phyloP scores from a whole-genome alignment of 2,113 vertebrate genomes.

The Coptodon rendalli region DNA sequence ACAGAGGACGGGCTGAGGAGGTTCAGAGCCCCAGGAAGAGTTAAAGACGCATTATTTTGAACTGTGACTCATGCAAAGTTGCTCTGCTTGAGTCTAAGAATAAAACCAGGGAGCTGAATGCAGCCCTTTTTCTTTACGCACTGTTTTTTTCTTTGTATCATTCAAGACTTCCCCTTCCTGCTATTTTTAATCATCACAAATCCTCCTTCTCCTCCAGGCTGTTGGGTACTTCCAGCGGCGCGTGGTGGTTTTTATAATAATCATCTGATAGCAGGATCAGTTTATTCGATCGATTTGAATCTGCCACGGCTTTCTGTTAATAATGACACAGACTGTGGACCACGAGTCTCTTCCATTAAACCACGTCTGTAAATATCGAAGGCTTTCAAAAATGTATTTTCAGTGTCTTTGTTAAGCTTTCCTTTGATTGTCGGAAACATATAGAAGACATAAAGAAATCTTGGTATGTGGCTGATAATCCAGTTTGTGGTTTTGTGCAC shows the following conservation, averaged over 20 bases:
- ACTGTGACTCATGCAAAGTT: background rate
- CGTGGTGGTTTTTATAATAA: background rate
- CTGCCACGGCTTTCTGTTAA: background rate
- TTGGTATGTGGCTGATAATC: background rate
- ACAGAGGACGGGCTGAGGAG: fast-evolving
- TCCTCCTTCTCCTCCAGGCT: background rate
- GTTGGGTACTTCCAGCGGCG: fast-evolving
- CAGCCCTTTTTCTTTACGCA: background rate
- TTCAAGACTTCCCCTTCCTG: background rate
- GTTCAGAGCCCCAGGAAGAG: too few species aligned
- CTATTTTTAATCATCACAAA: background rate
- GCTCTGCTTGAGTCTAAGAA: background rate
- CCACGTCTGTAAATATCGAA: background rate
- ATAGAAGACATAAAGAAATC: background rate
- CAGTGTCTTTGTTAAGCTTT: background rate
- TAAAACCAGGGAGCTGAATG: background rate
- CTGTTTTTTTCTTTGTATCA: background rate
- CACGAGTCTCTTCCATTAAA: background rate
- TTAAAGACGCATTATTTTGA: background rate
- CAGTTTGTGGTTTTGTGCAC: background rate
- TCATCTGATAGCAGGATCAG: background rate
- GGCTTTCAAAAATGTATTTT: background rate
- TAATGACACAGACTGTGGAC: background rate
- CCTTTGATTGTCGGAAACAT: background rate
- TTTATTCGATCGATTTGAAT: background rate